A percentile compares a stretch with the other conserved stretches of the same genome.
Conservation (phyloP, 2,888 invertebrate species). For the Euzophera pinguis region DNA sequence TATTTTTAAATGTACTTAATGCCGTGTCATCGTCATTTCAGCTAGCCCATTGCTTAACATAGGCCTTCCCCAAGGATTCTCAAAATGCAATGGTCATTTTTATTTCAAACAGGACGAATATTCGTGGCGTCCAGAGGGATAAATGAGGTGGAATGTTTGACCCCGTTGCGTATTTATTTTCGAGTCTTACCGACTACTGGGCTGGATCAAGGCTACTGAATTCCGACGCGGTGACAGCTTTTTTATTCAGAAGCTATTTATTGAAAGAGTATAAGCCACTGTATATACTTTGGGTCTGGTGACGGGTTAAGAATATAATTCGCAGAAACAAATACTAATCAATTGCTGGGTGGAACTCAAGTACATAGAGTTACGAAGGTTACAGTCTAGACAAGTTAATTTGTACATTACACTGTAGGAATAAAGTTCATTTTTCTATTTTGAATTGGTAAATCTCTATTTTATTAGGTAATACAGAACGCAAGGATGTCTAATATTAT, state of each 20-base stretch:
- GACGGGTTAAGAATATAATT: not conserved
- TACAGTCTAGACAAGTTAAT: not conserved
- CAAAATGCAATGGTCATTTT: too few relatives aligned
- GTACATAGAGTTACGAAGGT: constrained; percentile 5
- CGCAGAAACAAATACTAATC: not conserved
- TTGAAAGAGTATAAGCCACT: too few relatives aligned
- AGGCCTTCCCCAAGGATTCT: too few relatives aligned
- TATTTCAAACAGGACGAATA: too few relatives aligned
- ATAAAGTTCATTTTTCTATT: constrained; percentile 1
- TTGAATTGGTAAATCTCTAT: not conserved
- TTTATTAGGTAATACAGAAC: not conserved
- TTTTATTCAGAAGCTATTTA: too few relatives aligned
- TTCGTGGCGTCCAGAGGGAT: too few relatives aligned
- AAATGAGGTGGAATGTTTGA: not conserved
- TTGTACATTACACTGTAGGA: not conserved
- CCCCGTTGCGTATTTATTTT: constrained; percentile 2
- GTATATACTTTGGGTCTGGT: too few relatives aligned
- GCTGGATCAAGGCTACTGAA: constrained; percentile 5
- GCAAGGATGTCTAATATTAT: not conserved
- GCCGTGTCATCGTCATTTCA: too few relatives aligned
- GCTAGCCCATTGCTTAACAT: too few relatives aligned
- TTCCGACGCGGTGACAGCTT: too few relatives aligned
- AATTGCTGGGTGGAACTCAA: not conserved
- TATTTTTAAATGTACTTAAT: too few relatives aligned
- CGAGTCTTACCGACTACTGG: too few relatives aligned